Percentiles rank a stretch among this genome's conserved stretches.
These are phyloP conservation scores for Drosophila merina DNA, from an alignment of 2,888 invertebrate species.

Conservation along the genomic window DNA sequence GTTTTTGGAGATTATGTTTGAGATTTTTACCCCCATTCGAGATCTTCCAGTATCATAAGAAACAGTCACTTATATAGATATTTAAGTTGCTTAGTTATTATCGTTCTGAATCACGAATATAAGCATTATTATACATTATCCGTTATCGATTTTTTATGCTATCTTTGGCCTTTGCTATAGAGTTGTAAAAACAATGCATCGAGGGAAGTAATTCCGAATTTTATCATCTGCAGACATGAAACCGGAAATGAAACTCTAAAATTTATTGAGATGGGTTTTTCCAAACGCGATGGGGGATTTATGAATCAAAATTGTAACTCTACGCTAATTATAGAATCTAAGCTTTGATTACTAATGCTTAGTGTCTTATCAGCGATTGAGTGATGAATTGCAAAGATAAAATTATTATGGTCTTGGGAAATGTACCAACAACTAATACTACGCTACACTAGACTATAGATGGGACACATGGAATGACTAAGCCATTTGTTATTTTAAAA, in stretches of 20 bases:
- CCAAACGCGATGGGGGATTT: no score
- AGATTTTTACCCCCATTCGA: conserved; percentile 1
- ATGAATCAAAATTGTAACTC: no score
- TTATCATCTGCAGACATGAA: neutral
- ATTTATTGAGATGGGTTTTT: neutral
- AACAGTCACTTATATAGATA: neutral
- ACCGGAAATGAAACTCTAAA: neutral
- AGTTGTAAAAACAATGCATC: neutral
- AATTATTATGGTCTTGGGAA: no score
- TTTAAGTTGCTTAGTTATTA: neutral
- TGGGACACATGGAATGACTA: no score
- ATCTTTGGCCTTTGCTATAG: neutral
- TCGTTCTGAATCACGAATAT: conserved; percentile 26
- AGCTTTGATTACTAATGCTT: no score
- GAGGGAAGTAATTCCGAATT: neutral
- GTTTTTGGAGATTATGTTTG: conserved; percentile 76
- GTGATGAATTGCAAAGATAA: no score
- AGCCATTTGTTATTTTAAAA: no score
- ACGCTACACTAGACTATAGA: no score
- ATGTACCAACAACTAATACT: no score
- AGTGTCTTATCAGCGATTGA: no score
- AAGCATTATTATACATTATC: conserved; percentile 1
- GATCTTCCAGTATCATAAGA: neutral
- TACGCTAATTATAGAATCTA: no score
- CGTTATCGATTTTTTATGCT: conserved; percentile 7